Evolutionary conservation across 92 coral and sea anemone genomes (phyloP).

Genomic region (Parazoanthus atlanticus): DNA sequence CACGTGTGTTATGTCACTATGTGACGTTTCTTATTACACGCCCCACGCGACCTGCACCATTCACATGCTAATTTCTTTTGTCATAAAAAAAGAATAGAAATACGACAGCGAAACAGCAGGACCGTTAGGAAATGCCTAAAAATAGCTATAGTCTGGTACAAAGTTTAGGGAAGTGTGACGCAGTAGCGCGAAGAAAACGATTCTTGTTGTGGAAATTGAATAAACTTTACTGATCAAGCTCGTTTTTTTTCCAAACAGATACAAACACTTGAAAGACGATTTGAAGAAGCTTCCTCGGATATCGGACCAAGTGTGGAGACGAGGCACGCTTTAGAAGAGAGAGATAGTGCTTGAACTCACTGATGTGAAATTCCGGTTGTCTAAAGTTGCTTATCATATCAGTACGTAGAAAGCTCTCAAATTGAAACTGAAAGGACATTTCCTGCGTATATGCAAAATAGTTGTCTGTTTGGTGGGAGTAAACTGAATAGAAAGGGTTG

Average conservation of each 20-base stretch:
- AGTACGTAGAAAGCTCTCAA: background rate
- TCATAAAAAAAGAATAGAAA: background rate
- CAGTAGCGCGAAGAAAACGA: no score
- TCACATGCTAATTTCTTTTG: constrained; percentile 33
- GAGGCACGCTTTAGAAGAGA: constrained; percentile 1
- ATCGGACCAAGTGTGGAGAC: constrained; percentile 10
- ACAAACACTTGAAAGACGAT: background rate
- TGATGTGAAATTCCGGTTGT: constrained; percentile 33
- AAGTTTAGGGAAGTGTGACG: background rate
- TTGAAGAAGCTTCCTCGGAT: background rate
- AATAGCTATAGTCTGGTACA: background rate
- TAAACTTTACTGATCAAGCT: background rate
- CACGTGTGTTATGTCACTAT: constrained; percentile 10
- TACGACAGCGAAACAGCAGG: background rate
- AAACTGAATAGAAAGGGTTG: background rate
- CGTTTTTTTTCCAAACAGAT: background rate
- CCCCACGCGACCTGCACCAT: constrained; percentile 23
- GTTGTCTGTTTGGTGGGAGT: background rate
- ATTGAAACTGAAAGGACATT: background rate
- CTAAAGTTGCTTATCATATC: constrained; percentile 7
- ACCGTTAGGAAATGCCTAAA: constrained; percentile 4
- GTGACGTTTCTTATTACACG: constrained; percentile 15
- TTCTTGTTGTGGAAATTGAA: background rate
- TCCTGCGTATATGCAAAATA: background rate
- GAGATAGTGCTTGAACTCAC: background rate